Conservation (phyloP, 2,797 vertebrate genomes). For the Helarctos malayanus region DNA sequence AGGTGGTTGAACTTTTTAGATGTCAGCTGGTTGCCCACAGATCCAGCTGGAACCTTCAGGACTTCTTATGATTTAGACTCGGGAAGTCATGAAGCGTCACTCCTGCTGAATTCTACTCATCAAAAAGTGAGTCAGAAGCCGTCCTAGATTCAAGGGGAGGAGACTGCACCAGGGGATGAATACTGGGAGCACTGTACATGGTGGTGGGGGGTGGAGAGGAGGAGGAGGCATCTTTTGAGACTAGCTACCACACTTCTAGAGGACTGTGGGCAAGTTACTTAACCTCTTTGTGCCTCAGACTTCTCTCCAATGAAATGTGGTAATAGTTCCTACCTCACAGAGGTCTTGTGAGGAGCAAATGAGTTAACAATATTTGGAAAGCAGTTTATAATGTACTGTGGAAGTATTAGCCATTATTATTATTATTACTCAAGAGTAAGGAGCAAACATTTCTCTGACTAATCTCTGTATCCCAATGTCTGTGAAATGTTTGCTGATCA, state of each 20-base stretch:
- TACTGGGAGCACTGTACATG: not conserved
- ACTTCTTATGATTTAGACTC: not conserved
- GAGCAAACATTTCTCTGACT: not conserved
- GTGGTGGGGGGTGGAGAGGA: not conserved
- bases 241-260: not conserved
- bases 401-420: not conserved
- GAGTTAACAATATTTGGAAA: not conserved
- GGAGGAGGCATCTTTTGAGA: not conserved
- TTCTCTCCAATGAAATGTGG: conserved; percentile 38
- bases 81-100: not conserved
- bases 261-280: not conserved
- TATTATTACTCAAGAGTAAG: not conserved
- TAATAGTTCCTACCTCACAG: not conserved
- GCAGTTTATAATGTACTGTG: not conserved
- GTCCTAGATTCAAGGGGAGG: not conserved
- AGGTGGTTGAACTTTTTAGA: not conserved
- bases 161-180: not conserved
- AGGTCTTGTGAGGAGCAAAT: conserved; percentile 2
- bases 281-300: not conserved
- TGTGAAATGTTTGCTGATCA: conserved; percentile 21
- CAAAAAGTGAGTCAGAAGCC: not conserved
- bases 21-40: not conserved
- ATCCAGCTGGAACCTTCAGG: not conserved
- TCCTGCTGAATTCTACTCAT: not conserved
- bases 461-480: not conserved